Conservation (phyloP, 1,140 invertebrate species). For the Caerostris extrusa region DNA sequence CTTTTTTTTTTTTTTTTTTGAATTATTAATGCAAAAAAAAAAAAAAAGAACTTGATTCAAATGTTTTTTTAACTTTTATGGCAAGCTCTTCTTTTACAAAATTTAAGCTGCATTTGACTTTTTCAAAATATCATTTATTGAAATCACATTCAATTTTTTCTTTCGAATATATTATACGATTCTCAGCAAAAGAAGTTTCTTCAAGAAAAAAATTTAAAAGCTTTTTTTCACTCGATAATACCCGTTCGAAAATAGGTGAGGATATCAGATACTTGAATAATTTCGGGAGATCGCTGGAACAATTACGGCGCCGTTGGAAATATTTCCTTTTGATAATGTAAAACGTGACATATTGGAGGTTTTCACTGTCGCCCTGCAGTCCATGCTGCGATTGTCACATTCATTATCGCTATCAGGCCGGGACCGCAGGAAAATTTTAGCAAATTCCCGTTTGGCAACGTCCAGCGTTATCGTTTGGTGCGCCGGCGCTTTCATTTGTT, state of each 20-base stretch:
- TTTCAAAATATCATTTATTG: background rate
- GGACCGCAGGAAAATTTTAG: conserved; percentile 74
- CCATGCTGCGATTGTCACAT: conserved; percentile 69
- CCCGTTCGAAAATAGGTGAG: background rate
- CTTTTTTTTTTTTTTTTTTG: too few relatives aligned
- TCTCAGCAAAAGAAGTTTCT: too few relatives aligned
- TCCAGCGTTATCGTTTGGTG: conserved; percentile 66
- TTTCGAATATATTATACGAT: too few relatives aligned
- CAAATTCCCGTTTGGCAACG: conserved; percentile 69
- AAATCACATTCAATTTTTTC: background rate
- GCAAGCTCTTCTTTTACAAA: background rate
- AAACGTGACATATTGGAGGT: conserved; percentile 72
- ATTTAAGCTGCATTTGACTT: background rate
- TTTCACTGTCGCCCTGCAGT: conserved; percentile 40
- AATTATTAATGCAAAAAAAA: too few relatives aligned
- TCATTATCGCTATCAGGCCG: conserved; percentile 75
- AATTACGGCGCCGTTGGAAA: conserved; percentile 63
- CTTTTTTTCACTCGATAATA: background rate
- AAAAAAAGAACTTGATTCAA: too few relatives aligned
- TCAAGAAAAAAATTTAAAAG: conserved; percentile 29
- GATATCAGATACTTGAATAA: conserved; percentile 60
- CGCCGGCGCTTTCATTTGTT: conserved; percentile 58
- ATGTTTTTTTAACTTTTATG: too few relatives aligned
- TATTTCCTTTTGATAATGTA: conserved; percentile 75
- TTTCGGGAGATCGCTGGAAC: conserved; percentile 36